Percentiles rank a stretch among this genome's conserved stretches.
Evolutionary conservation across 1,140 invertebrate species (phyloP).

Genomic region (Drosophila nebulosa): DNA sequence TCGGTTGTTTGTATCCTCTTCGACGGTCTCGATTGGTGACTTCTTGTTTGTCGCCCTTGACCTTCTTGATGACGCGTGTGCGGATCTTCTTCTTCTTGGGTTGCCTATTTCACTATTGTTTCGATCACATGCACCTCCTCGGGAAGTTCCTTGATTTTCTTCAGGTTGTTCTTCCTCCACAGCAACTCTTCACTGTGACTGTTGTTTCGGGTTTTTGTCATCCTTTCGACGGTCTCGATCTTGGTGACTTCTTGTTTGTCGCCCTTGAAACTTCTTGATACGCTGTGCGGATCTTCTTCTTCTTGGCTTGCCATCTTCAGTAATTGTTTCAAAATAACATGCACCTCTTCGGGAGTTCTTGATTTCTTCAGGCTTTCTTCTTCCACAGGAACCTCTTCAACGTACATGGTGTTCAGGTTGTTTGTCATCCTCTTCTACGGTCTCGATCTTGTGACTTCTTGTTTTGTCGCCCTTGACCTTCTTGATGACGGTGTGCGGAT

Average conservation of each 20-base stretch:
- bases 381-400: slow-evolving; percentile 46
- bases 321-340: too few relatives aligned
- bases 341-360: slow-evolving; percentile 78
- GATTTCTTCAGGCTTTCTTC: slow-evolving; percentile 44
- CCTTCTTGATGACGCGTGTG: slow-evolving; percentile 60
- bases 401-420: slow-evolving; percentile 32
- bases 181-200: too few relatives aligned
- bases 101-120: slow-evolving; percentile 23
- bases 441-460: slow-evolving; percentile 76
- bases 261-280: too few relatives aligned
- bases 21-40: slow-evolving; percentile 53
- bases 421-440: slow-evolving; percentile 48
- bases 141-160: too few relatives aligned
- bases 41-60: slow-evolving; percentile 60
- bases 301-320: too few relatives aligned
- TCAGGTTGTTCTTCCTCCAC: too few relatives aligned
- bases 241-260: too few relatives aligned
- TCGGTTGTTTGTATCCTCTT: slow-evolving; percentile 73
- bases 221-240: too few relatives aligned
- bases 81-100: slow-evolving; percentile 30
- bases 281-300: too few relatives aligned
- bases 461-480: slow-evolving; percentile 63
- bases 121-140: slow-evolving; percentile 3
- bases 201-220: too few relatives aligned
- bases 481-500: slow-evolving; percentile 50